Conservation (phyloP, 2,888 invertebrate genomes). For the Lomographa bimaculata region DNA sequence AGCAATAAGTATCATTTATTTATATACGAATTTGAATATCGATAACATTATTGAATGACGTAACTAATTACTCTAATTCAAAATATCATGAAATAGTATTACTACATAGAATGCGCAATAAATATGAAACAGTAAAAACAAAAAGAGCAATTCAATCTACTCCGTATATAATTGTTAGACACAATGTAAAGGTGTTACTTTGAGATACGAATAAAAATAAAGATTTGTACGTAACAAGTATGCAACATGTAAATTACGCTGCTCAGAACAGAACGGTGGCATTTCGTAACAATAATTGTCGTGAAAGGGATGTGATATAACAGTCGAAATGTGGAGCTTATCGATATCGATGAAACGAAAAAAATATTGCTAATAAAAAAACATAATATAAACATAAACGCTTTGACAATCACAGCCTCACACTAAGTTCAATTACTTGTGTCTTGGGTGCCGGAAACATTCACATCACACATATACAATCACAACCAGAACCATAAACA, state of each 20-base stretch:
- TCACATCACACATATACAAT: no score
- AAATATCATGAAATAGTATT: slow-evolving; percentile 15
- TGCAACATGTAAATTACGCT: slow-evolving; percentile 51
- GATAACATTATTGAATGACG: background rate
- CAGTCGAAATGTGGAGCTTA: background rate
- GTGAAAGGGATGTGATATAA: slow-evolving; percentile 24
- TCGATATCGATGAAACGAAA: no score
- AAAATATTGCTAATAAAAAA: no score
- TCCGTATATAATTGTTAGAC: slow-evolving; percentile 4
- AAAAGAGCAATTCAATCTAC: slow-evolving; percentile 13
- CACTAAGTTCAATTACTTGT: no score
- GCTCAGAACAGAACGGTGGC: slow-evolving; percentile 42
- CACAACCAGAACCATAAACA: no score
- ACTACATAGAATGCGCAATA: slow-evolving; percentile 12
- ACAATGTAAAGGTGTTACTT: slow-evolving; percentile 19
- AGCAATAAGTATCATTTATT: no score
- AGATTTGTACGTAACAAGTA: slow-evolving; percentile 40
- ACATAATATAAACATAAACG: no score
- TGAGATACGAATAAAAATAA: slow-evolving; percentile 15
- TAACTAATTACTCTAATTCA: slow-evolving; percentile 4
- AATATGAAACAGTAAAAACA: slow-evolving; percentile 20
- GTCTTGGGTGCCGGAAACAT: no score
- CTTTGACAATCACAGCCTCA: no score
- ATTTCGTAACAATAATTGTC: slow-evolving; percentile 66
- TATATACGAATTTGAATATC: no score